Evolutionary conservation across 2,797 vertebrate species (phyloP), one percentile per base, ranked within the genome.

Genomic region (Pygocentrus nattereri): DNA sequence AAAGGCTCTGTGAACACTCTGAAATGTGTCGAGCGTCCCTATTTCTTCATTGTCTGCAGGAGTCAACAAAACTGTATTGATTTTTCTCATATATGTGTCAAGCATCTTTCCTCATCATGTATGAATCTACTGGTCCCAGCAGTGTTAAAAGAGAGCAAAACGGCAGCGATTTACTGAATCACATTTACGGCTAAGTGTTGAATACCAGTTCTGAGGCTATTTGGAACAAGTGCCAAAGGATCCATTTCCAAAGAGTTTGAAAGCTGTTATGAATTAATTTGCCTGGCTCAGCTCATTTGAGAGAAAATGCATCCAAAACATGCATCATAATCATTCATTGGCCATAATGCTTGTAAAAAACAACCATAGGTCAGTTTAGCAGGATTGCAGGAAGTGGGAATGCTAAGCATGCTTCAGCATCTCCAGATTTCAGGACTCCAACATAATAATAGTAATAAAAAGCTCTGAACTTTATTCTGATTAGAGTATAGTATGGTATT

Each of bases 41-140:
- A 61, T 73, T 59, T 78, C 71, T 85, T 80, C 78, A 74, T 69
- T 74, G 70, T 68, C 70, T 61, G 49, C 27, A 78, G 54, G 67
- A 74, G 50, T 83, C 52, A 31, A 74, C 12, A 4, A 30, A 54
- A 68, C 72, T 68, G 56, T 25, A 82, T 82, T 1, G 74, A 77
- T 80, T 82, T 82, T 78, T 19, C 76, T 68, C 52, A 65, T 79
- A 71, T 23, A 74, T 52, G 56, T 84, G 73, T 77, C 74, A 71
- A 47, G 71, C 44, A 56, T 30, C 49, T 47, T 82, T 41, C 56
- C 27, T 44, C 41, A 23, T 83, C 31, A 69, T 2, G 13, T 68
- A 71, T 68, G 52, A 74, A 74, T 80, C 50, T 67, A 75, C 23
- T 81, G 64, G 30, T 19, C 59, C 21, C 19, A 38, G 50, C 71